Evolutionary conservation across 2,888 invertebrate species (phyloP), one percentile per base, ranked within the genome.

Genomic region (Cryptocephalus primarius): DNA sequence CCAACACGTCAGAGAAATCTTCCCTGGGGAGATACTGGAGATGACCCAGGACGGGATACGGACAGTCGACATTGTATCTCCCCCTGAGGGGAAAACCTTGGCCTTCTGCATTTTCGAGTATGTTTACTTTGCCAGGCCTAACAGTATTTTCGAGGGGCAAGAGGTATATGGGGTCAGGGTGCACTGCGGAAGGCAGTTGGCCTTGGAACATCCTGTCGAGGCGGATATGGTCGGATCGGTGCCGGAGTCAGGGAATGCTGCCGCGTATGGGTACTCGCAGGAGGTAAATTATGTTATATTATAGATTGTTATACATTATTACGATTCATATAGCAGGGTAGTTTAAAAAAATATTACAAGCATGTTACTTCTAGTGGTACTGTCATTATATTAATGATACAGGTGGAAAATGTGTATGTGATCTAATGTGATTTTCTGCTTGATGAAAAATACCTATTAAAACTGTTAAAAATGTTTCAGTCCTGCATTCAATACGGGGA

Each of bases 101-200:
- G 94, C 97, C 0, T 94, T 97, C 74, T 99, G 97, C 70, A 96
- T 99, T 64, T 99, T 99, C 71, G 97, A 99, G 70, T 99, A 99
- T 67, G 95, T 99, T 0, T 99, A 99, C 72, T 99, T 99, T 74
- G 94, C 97, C 0, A 73, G 96, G 53, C 88, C 95, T 1, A 97
- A 97, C 69, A 90, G 90, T 64, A 83, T 90, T 62, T 89, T 97
- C 62, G 96, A 97, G 78, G 96, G 92, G 32, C 92, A 93, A 71
- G 91, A 90, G 85, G 94, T 96, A 6, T 94, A 95, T 72, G 84
- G 86, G 0, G 96, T 93, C 39, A 78, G 96, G 14, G 79, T 89
- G 75, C 87, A 92, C 65, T 96, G 96, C 72, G 97, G 97, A 0
- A 79, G 83, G 53, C 88, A 93, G 72, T 67, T 99, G 63, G 96